Evolutionary conservation across 2,113 vertebrate genomes (phyloP), one percentile per base, ranked within the genome.

Genomic region (Thermophis baileyi): DNA sequence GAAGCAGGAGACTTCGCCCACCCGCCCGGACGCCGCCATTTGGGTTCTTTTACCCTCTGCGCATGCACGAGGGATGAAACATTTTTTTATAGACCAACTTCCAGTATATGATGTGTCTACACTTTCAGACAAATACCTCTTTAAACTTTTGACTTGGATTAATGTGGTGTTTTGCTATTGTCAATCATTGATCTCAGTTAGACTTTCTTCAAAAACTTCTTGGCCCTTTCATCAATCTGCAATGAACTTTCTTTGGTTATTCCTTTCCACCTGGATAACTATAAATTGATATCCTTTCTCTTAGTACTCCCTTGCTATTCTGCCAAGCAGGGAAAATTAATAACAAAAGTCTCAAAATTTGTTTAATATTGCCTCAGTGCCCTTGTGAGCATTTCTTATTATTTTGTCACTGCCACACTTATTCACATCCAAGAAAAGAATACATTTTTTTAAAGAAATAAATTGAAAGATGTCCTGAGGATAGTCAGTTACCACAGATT

Each of bases 291-390:
- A 51, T 51, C 87, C 92, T 94, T 86, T 93, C 91, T 94, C 44
- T 51, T 88, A 63, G 40, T 9, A 87, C 24, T 97, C 95, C 92
- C 94, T 96, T 95, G 93, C 85, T 94, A 93, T 93, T 92, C 91
- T 95, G 90, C 95, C 95, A 96, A 96, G 93, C 55, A 92, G 88
- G 89, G 85, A 96, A 92, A 96, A 97, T 95, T 95, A 95, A 95
- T 96, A 95, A 94, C 50, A 96, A 96, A 54, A 94, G 94, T 95
- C 93, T 88, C 91, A 96, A 94, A 89, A 93, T 87, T 47, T 95
- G 89, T 92, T 55, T 95, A 92, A 95, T 95, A 95, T 94, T 95
- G 94, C 93, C 93, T 90, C 1, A 94, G 18, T 93, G 91, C 86
- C 91, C 93, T 90, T 89, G 85, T 96, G 94, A 91, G 93, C 35